Conservation (phyloP, 2,888 invertebrate species). For the Biston betularia region DNA sequence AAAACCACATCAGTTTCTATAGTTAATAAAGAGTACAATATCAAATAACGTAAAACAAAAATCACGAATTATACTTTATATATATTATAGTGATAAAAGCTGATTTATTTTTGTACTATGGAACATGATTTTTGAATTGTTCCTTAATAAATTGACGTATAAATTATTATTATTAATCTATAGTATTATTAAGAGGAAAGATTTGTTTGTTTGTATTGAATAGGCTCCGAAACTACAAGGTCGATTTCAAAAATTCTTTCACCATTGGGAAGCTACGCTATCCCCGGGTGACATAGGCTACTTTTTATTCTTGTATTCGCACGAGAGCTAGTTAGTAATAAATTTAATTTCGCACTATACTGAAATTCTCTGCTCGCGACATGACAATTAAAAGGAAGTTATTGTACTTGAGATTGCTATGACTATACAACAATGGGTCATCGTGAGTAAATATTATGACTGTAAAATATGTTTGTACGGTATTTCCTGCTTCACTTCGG, state of each 20-base stretch:
- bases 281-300: too few relatives aligned
- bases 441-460: constrained; percentile 6
- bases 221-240: too few relatives aligned
- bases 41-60: background rate
- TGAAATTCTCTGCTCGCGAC: background rate
- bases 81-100: background rate
- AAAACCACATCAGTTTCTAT: background rate
- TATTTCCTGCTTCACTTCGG: constrained; percentile 4
- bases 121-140: background rate
- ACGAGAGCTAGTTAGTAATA: background rate
- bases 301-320: background rate
- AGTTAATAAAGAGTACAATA: background rate
- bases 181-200: too few relatives aligned
- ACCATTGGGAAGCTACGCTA: background rate
- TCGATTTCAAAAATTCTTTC: too few relatives aligned
- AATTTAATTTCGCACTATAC: background rate
- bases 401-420: background rate
- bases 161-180: too few relatives aligned
- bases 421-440: constrained; percentile 39
- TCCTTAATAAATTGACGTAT: too few relatives aligned
- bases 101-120: background rate
- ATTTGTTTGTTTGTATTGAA: too few relatives aligned
- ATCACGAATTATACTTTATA: background rate
- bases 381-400: constrained; percentile 1
- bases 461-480: constrained; percentile 1